Evolutionary conservation across 2,888 invertebrate species (phyloP).

Genomic region (Phorcus lineatus): DNA sequence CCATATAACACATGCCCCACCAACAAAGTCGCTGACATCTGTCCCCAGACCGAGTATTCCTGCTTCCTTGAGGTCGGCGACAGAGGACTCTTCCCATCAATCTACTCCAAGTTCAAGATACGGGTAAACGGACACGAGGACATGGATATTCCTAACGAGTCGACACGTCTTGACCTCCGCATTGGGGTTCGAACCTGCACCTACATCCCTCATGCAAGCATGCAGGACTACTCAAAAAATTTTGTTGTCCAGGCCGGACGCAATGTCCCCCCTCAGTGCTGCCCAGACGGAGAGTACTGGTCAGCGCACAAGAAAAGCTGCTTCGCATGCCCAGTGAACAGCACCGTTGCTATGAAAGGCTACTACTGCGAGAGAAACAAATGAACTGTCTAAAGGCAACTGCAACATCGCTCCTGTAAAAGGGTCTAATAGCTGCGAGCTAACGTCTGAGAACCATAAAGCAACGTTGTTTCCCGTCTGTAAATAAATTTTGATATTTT

Average conservation of each 20-base stretch:
- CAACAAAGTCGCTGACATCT: background rate
- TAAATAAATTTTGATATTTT: too few species aligned
- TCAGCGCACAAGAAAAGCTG: background rate
- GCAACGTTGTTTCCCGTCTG: too few species aligned
- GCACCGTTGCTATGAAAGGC: background rate
- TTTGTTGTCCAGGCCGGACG: background rate
- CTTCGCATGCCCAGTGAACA: background rate
- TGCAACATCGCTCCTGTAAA: too few species aligned
- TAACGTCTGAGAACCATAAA: too few species aligned
- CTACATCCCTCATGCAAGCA: background rate
- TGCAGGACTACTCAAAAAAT: background rate
- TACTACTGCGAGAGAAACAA: too few species aligned
- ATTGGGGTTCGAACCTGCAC: background rate
- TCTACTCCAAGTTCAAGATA: background rate
- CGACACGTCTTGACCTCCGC: background rate
- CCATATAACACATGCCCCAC: constrained; percentile 2
- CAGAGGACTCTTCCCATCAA: background rate
- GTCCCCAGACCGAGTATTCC: constrained; percentile 9
- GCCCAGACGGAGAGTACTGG: background rate
- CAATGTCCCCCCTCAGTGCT: background rate
- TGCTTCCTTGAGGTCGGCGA: background rate
- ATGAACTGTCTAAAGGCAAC: too few species aligned
- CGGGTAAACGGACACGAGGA: constrained; percentile 6
- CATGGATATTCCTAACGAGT: background rate
- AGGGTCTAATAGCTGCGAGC: too few species aligned